Base-by-base conservation (phyloP, 2,113 vertebrate genomes). In the Romanogobio albipinnatus region DNA sequence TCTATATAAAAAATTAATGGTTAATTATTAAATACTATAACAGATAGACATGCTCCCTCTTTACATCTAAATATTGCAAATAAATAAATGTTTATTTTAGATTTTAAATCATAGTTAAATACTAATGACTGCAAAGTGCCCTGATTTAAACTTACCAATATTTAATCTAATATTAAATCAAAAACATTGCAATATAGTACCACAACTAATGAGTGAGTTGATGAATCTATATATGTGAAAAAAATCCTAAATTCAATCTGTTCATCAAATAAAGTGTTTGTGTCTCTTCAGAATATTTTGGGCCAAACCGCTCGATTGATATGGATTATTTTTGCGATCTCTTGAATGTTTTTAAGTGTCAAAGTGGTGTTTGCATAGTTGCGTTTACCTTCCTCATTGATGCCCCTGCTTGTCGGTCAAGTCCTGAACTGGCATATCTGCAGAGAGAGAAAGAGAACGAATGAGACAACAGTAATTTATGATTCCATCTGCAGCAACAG, bases 351-450 rank as follows among this genome's bases (percentile, higher is more conserved):
- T 39, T 39, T 39, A 7, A 39, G 39, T 5, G 4, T 39, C 36
- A 39, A 39, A 39, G 39, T 39, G 39, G 5, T 39, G 39, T 5
- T 7, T 39, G 39, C 39, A 39, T 39, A 39, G 39, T 39, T 39
- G 39, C 39, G 24, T 59, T 92, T 93, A 96, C 95, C 95, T 96
- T 96, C 92, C 94, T 96, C 94, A 96, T 95, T 86, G 95, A 93
- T 93, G 94, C 91, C 70, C 86, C 93, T 90, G 93, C 93, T 92
- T 94, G 95, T 56, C 94, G 92, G 33, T 96, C 95, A 53, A 90
- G 87, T 73, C 92, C 95, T 91, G 93, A 94, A 93, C 93, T 94
- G 77, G 91, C 91, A 94, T 94, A 96, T 89, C 95, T 96, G 70
- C 14, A 56, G 51, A 53, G 26, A 62, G n/a, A 74, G 43, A 49